Evolutionary conservation across 2,113 vertebrate genomes (phyloP).

Genomic region (Pyrgilauda ruficollis): DNA sequence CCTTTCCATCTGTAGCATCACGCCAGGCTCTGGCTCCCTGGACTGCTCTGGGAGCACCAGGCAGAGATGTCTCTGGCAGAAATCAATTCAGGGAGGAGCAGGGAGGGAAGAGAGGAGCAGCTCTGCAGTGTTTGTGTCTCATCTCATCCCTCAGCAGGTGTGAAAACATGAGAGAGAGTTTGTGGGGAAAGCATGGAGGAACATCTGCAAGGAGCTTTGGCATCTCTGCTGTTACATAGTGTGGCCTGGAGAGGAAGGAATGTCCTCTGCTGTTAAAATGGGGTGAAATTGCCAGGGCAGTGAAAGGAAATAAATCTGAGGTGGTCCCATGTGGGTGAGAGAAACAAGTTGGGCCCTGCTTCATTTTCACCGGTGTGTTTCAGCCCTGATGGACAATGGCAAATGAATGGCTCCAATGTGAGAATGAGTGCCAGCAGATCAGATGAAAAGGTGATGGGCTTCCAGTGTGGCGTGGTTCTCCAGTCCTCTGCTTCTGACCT

Average conservation of each 20-base stretch:
- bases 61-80: background rate
- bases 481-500: background rate
- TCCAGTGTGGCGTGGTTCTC: background rate
- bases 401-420: background rate
- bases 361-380: background rate
- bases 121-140: background rate
- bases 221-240: rapidly evolving
- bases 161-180: background rate
- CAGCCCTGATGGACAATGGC: background rate
- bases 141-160: background rate
- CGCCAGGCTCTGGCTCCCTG: background rate
- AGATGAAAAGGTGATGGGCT: background rate
- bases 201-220: background rate
- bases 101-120: background rate
- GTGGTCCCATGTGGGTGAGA: background rate
- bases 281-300: background rate
- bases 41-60: background rate
- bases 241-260: background rate
- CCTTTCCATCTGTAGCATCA: conserved; percentile 30
- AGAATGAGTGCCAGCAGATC: background rate
- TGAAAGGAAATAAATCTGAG: background rate
- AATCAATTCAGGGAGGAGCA: background rate
- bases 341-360: background rate
- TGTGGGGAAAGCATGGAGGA: background rate
- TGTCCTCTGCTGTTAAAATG: background rate